Conservation (phyloP, 1,140 invertebrate species). For the Amphibalanus amphitrite region DNA sequence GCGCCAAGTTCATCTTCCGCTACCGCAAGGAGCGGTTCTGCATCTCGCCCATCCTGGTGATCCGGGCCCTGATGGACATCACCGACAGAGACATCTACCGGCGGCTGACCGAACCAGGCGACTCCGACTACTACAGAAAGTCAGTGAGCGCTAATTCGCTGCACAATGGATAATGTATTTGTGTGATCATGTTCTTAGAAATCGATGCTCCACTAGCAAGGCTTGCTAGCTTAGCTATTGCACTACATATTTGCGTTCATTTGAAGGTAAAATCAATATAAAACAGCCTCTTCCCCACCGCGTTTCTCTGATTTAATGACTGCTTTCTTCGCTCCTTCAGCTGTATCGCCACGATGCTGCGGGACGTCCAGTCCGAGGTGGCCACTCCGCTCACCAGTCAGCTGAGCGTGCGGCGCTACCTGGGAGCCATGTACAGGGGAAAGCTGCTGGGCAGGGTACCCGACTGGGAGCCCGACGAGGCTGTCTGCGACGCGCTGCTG, state of each 20-base stretch:
- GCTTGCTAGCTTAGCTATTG: no score
- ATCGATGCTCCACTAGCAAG: no score
- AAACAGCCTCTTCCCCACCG: no score
- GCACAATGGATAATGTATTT: no score
- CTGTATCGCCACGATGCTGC: neutral
- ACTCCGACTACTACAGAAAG: conserved; percentile 4
- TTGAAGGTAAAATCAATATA: no score
- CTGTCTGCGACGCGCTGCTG: conserved; percentile 58
- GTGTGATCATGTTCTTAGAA: no score
- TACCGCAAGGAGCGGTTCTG: conserved; percentile 62
- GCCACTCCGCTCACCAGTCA: conserved; percentile 49
- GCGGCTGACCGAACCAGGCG: conserved; percentile 32
- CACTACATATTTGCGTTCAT: no score
- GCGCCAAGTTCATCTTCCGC: conserved; percentile 66
- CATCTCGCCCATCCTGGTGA: conserved; percentile 62
- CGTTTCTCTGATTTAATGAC: no score
- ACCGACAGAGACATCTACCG: conserved; percentile 67
- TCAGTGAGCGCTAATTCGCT: no score
- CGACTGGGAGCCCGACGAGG: conserved; percentile 47
- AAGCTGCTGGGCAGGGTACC: conserved; percentile 48
- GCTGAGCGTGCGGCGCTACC: conserved; percentile 42
- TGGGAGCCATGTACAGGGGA: conserved; percentile 65
- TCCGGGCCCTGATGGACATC: conserved; percentile 67
- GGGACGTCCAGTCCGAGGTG: conserved; percentile 30
- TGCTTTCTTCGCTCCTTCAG: no score